phyloP scores from a whole-genome alignment of 2,113 vertebrate species.

The Balaeniceps rex region DNA sequence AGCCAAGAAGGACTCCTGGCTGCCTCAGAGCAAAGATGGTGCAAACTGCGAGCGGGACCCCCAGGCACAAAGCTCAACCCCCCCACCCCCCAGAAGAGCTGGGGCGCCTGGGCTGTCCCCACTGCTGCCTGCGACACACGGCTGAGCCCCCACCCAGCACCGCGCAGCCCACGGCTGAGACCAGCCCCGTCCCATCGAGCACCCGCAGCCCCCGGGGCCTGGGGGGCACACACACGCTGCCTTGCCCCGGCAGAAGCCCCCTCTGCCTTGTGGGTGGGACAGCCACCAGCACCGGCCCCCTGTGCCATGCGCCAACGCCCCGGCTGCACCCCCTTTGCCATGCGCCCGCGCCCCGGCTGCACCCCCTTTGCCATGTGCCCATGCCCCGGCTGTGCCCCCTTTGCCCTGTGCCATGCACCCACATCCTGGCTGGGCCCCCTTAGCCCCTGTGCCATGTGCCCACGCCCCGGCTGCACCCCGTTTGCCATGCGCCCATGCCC shows the following conservation, averaged over 20 bases:
- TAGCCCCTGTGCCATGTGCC: too few species aligned
- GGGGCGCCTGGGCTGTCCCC: background rate
- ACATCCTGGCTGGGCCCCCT: too few species aligned
- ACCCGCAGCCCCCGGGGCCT: background rate
- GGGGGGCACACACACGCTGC: too few species aligned
- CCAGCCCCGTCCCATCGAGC: background rate
- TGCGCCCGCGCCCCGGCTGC: too few species aligned
- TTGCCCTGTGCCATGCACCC: too few species aligned
- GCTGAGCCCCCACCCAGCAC: background rate
- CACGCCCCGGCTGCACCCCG: too few species aligned
- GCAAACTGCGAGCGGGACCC: background rate
- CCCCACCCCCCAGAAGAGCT: too few species aligned
- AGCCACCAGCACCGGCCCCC: background rate
- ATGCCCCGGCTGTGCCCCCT: too few species aligned
- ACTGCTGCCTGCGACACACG: fast-evolving
- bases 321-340: background rate
- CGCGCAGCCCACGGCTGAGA: too few species aligned
- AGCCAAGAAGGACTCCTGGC: background rate
- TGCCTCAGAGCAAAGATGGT: background rate
- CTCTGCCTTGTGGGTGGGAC: fast-evolving
- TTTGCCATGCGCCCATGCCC: too few species aligned
- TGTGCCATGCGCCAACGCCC: fast-evolving
- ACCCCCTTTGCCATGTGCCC: too few species aligned
- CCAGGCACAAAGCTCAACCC: background rate
- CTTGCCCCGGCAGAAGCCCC: background rate